Evolutionary conservation across 2,888 invertebrate species (phyloP).

Genomic region (Megaustenia siamemsis): DNA sequence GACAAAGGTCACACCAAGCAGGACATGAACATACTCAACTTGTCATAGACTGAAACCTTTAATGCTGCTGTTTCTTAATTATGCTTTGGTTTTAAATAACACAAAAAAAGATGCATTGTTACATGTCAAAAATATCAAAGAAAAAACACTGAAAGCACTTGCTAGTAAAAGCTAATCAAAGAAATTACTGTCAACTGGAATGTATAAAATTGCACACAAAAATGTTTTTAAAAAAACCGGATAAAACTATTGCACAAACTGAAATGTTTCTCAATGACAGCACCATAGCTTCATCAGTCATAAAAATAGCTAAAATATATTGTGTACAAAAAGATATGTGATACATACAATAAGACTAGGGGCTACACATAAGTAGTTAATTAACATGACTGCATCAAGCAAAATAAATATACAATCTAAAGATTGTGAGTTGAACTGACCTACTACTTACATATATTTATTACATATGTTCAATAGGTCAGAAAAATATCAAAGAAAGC

Average conservation of each 20-base stretch:
- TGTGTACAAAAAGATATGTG: no score
- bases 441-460: no score
- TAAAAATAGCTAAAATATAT: no score
- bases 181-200: not conserved
- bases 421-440: no score
- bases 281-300: not conserved
- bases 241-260: slow-evolving; percentile 20
- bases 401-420: no score
- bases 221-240: not conserved
- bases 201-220: slow-evolving; percentile 3
- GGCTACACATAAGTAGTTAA: no score
- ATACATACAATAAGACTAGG: no score
- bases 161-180: not conserved
- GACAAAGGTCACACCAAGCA: not conserved
- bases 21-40: not conserved
- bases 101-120: not conserved
- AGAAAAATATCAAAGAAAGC: no score
- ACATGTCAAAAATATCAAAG: not conserved
- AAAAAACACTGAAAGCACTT: slow-evolving; percentile 14
- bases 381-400: no score
- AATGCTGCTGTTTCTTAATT: slow-evolving; percentile 11
- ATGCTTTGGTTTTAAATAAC: not conserved
- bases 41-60: not conserved
- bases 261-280: not conserved
- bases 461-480: no score